Evolutionary conservation across 2,888 invertebrate species (phyloP), one percentile per base, ranked within the genome.

Genomic region (Muschampia plurimacula): DNA sequence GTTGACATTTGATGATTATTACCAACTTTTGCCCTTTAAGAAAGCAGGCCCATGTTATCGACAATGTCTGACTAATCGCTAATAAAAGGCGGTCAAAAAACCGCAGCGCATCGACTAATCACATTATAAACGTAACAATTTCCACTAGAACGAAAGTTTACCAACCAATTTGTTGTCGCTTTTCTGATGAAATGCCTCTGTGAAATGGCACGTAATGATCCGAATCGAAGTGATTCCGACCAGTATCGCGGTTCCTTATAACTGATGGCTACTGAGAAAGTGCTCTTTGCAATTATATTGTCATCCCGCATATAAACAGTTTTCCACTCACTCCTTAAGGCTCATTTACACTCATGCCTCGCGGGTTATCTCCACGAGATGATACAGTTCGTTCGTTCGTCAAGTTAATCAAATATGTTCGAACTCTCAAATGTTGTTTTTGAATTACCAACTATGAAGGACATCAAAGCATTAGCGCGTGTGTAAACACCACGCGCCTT

Each of bases 111-210:
- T 32, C 69, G 44, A 59, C 65, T 59, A 28, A 46, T 67, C 77
- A 49, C 75, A 76, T 77, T 77, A 80, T 78, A 81, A 77, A 79
- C 62, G 67, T 70, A 68, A 63, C 73, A 75, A 68, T 73, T 75
- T 71, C 64, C 67, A 59, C 67, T 57, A 72, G 78, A 77, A 65
- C 71, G 83, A 84, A 84, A 84, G 83, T 84, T 77, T 80, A 65
- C 39, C n/a, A 60, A 72, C 60, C 60, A 67, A 67, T 67, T 28
- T 52, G 69, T 73, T 83, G 80, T 83, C 82, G 79, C 80, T 83
- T 82, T 83, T 80, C 81, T 81, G 79, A 80, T 80, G 80, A 82
- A 85, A 86, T 80, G 32, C 13, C 65, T 73, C 69, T 79, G 78
- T 79, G 74, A 75, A 76, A 72, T 69, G 76, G 73, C 72, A 65